A percentile compares a stretch with the other conserved stretches of the same genome.
Conservation (phyloP, 2,797 vertebrate genomes). For the Petrocephalus schoutedeni region DNA sequence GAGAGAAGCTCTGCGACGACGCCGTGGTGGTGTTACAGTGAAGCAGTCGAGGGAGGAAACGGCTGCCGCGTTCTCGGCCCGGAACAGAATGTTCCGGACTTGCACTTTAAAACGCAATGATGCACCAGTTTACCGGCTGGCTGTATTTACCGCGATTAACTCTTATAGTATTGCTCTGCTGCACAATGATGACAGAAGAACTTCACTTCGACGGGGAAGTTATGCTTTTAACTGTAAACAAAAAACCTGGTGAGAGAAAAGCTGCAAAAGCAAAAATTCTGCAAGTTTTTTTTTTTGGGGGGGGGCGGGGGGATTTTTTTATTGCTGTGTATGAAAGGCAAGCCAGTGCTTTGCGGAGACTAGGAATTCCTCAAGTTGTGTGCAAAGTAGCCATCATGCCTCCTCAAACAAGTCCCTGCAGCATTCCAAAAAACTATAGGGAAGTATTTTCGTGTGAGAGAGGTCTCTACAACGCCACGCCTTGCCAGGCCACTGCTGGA, state of each 20-base stretch:
- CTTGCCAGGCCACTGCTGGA: not conserved
- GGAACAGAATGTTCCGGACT: not conserved
- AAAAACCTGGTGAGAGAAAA: not conserved
- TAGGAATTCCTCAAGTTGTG: not conserved
- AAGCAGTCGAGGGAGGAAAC: not conserved
- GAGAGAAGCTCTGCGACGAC: slow-evolving; percentile 38
- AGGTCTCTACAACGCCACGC: not conserved
- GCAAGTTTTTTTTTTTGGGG: not conserved
- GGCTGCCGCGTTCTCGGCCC: not conserved
- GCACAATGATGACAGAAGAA: not conserved
- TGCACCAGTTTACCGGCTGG: not conserved
- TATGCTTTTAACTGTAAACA: not conserved
- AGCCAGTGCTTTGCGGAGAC: not conserved
- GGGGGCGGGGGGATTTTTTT: too few relatives aligned
- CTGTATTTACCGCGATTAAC: not conserved
- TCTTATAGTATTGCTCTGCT: not conserved
- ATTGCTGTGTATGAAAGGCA: not conserved
- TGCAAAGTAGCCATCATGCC: not conserved
- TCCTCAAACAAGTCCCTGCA: not conserved
- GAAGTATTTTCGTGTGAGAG: not conserved
- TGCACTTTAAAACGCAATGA: not conserved
- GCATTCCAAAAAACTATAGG: not conserved
- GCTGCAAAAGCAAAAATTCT: not conserved
- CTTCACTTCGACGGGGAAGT: not conserved
- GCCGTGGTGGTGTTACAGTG: not conserved